A percentile compares a stretch with the other conserved stretches of the same genome.
phyloP scores from a whole-genome alignment of 2,888 invertebrate species.

The Branchipolynoe longqiensis region DNA sequence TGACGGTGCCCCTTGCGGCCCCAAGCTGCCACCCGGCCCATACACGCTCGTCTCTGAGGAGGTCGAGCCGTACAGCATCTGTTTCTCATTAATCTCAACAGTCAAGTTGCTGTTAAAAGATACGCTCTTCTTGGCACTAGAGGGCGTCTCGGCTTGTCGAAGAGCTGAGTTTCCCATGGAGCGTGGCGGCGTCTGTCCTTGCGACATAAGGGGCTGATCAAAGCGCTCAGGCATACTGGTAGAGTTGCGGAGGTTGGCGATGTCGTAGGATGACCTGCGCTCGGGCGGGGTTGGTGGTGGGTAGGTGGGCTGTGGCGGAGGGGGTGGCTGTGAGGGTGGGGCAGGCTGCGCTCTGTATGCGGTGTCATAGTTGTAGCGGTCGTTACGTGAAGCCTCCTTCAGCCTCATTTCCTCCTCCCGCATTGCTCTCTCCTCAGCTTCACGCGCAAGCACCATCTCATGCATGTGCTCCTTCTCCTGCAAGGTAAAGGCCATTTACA shows the following conservation, averaged over 20 bases:
- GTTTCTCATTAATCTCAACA: slow-evolving; percentile 77
- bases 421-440: slow-evolving; percentile 82
- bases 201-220: neutral
- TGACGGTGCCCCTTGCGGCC: neutral
- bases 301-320: slow-evolving; percentile 47
- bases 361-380: slow-evolving; percentile 50
- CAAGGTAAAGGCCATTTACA: neutral
- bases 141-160: slow-evolving; percentile 58
- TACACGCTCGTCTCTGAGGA: slow-evolving; percentile 63
- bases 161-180: slow-evolving; percentile 55
- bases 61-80: slow-evolving; percentile 64
- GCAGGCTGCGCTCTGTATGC: slow-evolving; percentile 33
- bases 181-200: neutral
- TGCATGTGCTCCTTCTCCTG: slow-evolving; percentile 77
- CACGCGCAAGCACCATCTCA: slow-evolving; percentile 81
- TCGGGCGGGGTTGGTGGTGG: slow-evolving; percentile 88
- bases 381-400: slow-evolving; percentile 8
- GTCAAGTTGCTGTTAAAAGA: slow-evolving; percentile 81
- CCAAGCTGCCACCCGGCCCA: neutral
- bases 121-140: slow-evolving; percentile 79
- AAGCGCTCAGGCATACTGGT: slow-evolving; percentile 12
- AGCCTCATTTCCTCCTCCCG: slow-evolving; percentile 33
- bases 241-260: slow-evolving; percentile 84
- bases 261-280: slow-evolving; percentile 92
- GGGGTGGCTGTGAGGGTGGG: slow-evolving; percentile 5